These are phyloP conservation scores for Acrocyrtus sp. DNA, from an alignment of 2,888 invertebrate genomes.

Conservation along the genomic window DNA sequence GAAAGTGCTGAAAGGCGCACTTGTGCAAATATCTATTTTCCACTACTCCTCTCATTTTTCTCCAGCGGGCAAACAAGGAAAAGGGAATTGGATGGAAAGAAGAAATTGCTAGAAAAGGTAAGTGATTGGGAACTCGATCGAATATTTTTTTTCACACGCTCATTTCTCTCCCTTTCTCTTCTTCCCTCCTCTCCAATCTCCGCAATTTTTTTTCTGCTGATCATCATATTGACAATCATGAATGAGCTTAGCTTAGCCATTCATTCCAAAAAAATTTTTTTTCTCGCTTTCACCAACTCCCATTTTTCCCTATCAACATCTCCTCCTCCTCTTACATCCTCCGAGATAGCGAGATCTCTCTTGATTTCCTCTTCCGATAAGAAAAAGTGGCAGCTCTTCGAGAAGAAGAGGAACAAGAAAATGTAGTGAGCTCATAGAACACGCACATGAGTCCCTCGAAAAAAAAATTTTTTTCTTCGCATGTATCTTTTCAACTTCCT, in stretches of 20 bases:
- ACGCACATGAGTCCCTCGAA: background rate
- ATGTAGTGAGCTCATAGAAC: background rate
- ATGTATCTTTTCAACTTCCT: conserved; percentile 2
- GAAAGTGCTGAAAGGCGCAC: too few species aligned
- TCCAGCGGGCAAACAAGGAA: background rate
- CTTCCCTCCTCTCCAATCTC: conserved; percentile 21
- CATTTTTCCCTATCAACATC: background rate
- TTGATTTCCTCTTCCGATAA: background rate
- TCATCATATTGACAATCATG: conserved; percentile 40
- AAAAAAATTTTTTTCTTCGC: background rate
- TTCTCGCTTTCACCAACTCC: background rate
- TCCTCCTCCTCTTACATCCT: conserved; percentile 1
- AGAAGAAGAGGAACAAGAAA: background rate
- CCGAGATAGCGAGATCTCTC: too few species aligned
- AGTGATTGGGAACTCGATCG: background rate
- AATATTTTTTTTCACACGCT: conserved; percentile 25
- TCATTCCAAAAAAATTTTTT: conserved; percentile 2
- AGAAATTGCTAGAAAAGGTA: too few species aligned
- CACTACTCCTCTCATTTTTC: background rate
- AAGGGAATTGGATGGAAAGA: background rate
- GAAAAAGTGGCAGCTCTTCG: background rate
- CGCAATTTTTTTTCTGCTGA: conserved; percentile 22
- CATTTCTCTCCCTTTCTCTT: too few species aligned
- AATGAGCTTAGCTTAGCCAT: conserved; percentile 13
- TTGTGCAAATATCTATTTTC: background rate